A percentile compares a stretch with the other conserved stretches of the same genome.
phyloP scores from a whole-genome alignment of 2,888 invertebrate species.

The Limnephilus auricula region DNA sequence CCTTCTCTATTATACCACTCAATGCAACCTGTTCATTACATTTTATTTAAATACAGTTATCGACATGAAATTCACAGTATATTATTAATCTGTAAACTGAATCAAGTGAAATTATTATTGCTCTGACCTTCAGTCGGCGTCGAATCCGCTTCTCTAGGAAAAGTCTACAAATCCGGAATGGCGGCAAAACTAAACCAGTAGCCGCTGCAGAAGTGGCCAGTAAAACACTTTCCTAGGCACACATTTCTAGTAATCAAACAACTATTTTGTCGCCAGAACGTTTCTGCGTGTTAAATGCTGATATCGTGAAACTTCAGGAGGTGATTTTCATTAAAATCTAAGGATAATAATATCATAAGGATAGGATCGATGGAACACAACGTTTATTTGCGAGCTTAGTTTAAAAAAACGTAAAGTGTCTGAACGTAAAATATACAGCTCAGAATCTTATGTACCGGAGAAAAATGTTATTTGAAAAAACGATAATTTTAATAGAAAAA shows the following conservation, averaged over 20 bases:
- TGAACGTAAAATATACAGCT: too few species aligned
- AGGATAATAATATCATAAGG: too few species aligned
- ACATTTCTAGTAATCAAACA: neutral
- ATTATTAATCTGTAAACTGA: neutral
- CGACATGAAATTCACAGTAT: neutral
- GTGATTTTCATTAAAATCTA: too few species aligned
- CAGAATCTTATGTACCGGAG: too few species aligned
- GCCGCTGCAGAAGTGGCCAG: neutral
- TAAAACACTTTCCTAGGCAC: constrained; percentile 15
- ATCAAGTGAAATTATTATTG: neutral
- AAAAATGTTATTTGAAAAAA: too few species aligned
- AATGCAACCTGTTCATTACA: neutral
- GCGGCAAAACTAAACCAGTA: neutral
- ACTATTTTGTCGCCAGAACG: neutral
- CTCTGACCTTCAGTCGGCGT: neutral
- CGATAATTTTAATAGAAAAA: too few species aligned
- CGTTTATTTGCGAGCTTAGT: too few species aligned
- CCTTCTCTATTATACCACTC: neutral
- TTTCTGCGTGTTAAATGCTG: neutral
- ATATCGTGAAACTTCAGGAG: neutral
- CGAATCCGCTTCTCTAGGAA: neutral
- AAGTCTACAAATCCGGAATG: constrained; percentile 19
- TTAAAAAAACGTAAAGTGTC: too few species aligned
- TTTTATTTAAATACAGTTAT: neutral
- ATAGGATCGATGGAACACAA: too few species aligned